These are phyloP conservation scores for Pluvialis apricaria DNA, from an alignment of 2,113 vertebrate species.

Conservation along the genomic window DNA sequence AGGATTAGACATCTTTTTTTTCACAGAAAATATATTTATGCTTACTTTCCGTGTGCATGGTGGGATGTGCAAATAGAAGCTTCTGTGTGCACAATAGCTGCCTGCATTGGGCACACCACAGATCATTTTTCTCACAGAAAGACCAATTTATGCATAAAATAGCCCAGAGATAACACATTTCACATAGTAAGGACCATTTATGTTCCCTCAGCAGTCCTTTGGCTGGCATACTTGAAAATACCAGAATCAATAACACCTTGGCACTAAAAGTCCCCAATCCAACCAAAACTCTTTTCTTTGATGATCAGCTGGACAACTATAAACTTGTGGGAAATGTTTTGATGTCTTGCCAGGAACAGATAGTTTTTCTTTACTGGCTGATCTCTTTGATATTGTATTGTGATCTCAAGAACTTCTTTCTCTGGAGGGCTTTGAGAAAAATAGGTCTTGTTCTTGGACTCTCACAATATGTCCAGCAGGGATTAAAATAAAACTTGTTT, in stretches of 20 bases:
- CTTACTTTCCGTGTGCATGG: not conserved
- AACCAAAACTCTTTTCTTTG: slow-evolving; percentile 19
- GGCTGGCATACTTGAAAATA: slow-evolving; percentile 23
- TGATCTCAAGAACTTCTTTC: slow-evolving; percentile 26
- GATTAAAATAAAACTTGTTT: slow-evolving; percentile 65
- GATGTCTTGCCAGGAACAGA: slow-evolving; percentile 55
- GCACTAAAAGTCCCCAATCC: not conserved
- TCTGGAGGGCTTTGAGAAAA: slow-evolving; percentile 41
- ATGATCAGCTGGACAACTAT: slow-evolving; percentile 25
- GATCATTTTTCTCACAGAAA: not conserved
- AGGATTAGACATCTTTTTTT: not conserved
- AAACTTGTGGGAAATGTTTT: slow-evolving; percentile 51
- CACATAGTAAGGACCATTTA: not conserved
- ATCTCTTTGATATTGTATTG: slow-evolving; percentile 59
- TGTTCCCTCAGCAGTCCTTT: not conserved
- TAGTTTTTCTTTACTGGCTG: slow-evolving; percentile 48
- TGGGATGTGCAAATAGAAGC: not conserved
- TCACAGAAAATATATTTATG: not conserved
- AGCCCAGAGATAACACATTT: not conserved
- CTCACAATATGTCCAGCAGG: slow-evolving; percentile 6
- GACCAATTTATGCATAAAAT: not conserved
- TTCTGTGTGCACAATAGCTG: not conserved
- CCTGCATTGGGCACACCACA: rapidly evolving
- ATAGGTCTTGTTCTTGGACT: slow-evolving; percentile 31
- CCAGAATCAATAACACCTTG: slow-evolving; percentile 18